Percentiles rank a stretch among this genome's conserved stretches.
These are phyloP conservation scores for Apodemia zela DNA, from an alignment of 2,888 invertebrate genomes.

Conservation along the genomic window DNA sequence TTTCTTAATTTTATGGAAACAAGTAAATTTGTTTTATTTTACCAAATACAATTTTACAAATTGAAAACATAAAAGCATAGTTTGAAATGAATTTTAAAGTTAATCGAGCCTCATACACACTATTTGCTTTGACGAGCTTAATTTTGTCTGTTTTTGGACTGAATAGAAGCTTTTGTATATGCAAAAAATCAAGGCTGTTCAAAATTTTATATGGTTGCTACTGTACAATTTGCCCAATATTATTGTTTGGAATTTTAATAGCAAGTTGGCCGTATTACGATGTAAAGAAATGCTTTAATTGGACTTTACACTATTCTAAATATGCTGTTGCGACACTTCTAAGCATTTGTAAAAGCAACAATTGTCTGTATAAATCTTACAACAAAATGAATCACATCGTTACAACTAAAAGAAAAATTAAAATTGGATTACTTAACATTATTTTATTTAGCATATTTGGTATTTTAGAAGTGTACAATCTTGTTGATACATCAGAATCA, in stretches of 20 bases:
- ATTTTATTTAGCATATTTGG: constrained; percentile 9
- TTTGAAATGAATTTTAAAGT: background rate
- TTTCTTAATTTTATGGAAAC: no score
- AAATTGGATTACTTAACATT: background rate
- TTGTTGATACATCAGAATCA: background rate
- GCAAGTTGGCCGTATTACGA: constrained; percentile 4
- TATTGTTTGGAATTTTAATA: constrained; percentile 8
- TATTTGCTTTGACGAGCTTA: constrained; percentile 12
- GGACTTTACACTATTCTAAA: constrained; percentile 4
- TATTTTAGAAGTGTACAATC: constrained; percentile 10
- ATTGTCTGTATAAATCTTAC: constrained; percentile 9
- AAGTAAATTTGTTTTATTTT: background rate
- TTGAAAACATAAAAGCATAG: background rate
- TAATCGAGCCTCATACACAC: background rate
- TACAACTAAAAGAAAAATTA: background rate
- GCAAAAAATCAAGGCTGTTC: background rate
- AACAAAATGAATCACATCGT: constrained; percentile 1
- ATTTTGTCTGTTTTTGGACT: constrained; percentile 10
- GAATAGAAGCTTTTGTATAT: constrained; percentile 11
- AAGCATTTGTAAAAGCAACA: constrained; percentile 13
- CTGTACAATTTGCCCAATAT: background rate
- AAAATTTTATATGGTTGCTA: constrained; percentile 14
- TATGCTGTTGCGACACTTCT: constrained; percentile 3
- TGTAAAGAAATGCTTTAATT: constrained; percentile 15
- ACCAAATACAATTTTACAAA: no score